These are phyloP conservation scores for Tethya wilhelma DNA, from an alignment of 37 sponge, comb jelly and placozoan genomes.

Conservation along the genomic window DNA sequence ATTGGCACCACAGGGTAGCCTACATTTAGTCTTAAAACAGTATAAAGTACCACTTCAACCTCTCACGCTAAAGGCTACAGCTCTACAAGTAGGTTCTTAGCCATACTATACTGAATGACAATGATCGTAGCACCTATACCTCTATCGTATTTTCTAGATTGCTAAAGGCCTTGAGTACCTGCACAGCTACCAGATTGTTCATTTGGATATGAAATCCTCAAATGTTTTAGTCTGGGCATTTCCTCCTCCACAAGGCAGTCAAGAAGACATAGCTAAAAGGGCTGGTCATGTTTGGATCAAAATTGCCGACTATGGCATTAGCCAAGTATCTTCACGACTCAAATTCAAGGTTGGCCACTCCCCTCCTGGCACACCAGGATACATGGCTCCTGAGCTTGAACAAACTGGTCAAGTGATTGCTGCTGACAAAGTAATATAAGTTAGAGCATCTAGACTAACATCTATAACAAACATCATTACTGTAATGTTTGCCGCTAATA, in stretches of 20 bases:
- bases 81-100: constrained; percentile 45
- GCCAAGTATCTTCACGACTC: constrained; percentile 52
- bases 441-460: neutral
- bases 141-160: constrained; percentile 39
- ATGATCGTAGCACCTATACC: neutral
- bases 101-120: too few species aligned
- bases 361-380: constrained; percentile 89
- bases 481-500: neutral
- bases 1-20: constrained; percentile 77
- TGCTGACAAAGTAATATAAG: constrained; percentile 49
- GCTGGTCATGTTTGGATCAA: constrained; percentile 72
- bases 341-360: constrained; percentile 47
- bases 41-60: constrained; percentile 64
- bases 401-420: constrained; percentile 49
- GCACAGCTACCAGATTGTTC: constrained; percentile 75
- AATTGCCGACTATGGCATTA: constrained; percentile 88
- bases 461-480: neutral
- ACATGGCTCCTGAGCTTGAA: constrained; percentile 84
- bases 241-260: constrained; percentile 35
- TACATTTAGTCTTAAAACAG: constrained; percentile 66
- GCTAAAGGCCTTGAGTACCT: constrained; percentile 84
- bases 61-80: constrained; percentile 61
- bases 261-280: constrained; percentile 13
- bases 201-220: constrained; percentile 88
- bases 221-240: constrained; percentile 91